A percentile compares a stretch with the other conserved stretches of the same genome.
Conservation (phyloP, 2,797 vertebrate genomes). For the Iguana delicatissima region DNA sequence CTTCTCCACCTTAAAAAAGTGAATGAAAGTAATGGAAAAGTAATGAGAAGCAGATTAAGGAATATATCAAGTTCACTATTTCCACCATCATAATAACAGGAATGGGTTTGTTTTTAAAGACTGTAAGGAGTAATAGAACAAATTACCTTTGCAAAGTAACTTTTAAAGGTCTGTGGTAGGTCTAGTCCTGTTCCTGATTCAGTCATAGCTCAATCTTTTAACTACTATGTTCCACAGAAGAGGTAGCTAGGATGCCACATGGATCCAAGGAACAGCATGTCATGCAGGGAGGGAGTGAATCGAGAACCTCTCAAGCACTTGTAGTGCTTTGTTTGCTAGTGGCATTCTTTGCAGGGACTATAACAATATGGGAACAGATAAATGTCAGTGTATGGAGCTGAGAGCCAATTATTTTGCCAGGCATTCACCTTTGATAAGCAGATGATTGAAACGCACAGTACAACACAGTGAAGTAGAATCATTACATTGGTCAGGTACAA, state of each 20-base stretch:
- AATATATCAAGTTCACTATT: no score
- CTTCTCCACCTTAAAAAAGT: no score
- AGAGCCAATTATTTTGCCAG: slow-evolving; percentile 30
- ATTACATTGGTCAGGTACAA: slow-evolving; percentile 25
- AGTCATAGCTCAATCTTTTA: neutral
- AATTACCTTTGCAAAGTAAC: no score
- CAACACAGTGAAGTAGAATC: neutral
- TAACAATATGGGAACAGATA: neutral
- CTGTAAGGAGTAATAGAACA: no score
- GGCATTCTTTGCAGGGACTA: neutral
- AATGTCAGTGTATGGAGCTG: slow-evolving; percentile 28
- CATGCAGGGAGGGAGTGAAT: no score
- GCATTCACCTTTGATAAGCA: slow-evolving; percentile 22
- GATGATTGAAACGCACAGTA: slow-evolving; percentile 12
- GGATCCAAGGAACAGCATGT: neutral
- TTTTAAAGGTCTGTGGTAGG: no score
- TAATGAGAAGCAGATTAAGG: no score
- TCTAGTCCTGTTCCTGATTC: neutral
- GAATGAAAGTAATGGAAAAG: no score
- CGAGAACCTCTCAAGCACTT: neutral
- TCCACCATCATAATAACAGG: no score
- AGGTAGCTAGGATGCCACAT: neutral
- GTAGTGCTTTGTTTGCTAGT: neutral
- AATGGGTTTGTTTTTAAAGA: no score
- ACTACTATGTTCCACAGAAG: neutral